phyloP scores from a whole-genome alignment of 2,797 vertebrate species.

The Rhabdophis nuchalis region DNA sequence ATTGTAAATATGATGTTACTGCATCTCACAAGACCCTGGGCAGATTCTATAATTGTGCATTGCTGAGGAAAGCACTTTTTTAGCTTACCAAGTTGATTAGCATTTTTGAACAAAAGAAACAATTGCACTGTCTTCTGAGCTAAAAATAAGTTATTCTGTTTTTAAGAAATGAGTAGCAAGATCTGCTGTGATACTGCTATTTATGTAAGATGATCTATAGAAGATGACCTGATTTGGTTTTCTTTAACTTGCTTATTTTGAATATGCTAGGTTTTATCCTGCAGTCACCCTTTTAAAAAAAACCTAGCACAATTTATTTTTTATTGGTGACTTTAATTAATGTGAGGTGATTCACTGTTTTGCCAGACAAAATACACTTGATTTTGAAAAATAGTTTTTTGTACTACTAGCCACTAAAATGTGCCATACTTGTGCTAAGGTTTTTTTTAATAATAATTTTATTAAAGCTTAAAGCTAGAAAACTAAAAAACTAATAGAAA shows the following conservation, averaged over 20 bases:
- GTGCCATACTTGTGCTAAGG: background rate
- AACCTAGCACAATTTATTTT: background rate
- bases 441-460: background rate
- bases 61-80: conserved; percentile 3
- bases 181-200: conserved; percentile 33
- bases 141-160: conserved; percentile 40
- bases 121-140: conserved; percentile 28
- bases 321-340: background rate
- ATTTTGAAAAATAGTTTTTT: background rate
- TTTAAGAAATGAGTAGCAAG: background rate
- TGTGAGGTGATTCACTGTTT: background rate
- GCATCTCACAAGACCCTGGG: conserved; percentile 9
- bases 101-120: conserved; percentile 17
- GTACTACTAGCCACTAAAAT: background rate
- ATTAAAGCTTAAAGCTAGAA: background rate
- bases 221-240: conserved; percentile 12
- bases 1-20: accelerated
- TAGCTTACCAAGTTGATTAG: conserved; percentile 21
- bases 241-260: background rate
- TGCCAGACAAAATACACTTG: background rate
- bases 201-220: background rate
- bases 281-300: background rate
- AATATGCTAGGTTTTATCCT: background rate
- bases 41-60: background rate
- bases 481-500: background rate